Evolutionary conservation across 2,113 vertebrate species (phyloP).

Genomic region (Brienomyrus longianalis): DNA sequence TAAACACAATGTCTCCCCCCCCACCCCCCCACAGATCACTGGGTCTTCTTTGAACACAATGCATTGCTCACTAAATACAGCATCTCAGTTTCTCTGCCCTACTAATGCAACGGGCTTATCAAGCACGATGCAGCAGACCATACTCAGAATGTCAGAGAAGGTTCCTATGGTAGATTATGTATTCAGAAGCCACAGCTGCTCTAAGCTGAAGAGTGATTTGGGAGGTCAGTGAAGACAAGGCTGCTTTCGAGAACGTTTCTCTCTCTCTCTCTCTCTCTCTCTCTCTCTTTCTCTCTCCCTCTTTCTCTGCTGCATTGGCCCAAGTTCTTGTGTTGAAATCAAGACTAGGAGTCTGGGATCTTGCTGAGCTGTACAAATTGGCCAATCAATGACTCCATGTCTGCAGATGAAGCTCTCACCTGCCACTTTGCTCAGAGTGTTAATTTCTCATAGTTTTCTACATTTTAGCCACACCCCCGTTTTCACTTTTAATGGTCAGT

Average conservation of each 20-base stretch:
- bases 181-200: neutral
- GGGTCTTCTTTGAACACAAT: neutral
- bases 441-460: neutral
- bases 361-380: conserved; percentile 13
- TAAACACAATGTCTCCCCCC: neutral
- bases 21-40: neutral
- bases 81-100: neutral
- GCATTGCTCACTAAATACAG: neutral
- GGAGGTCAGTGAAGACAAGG: neutral
- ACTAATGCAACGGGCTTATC: neutral
- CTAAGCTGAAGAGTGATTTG: neutral
- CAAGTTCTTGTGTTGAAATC: neutral
- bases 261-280: neutral
- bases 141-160: neutral
- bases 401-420: neutral
- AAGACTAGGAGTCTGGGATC: neutral
- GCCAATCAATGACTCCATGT: neutral
- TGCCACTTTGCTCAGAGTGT: neutral
- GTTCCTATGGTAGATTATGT: neutral
- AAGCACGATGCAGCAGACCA: neutral
- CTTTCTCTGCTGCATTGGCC: neutral
- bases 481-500: neutral
- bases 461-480: neutral
- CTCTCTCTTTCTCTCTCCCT: neutral
- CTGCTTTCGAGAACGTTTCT: neutral